phyloP scores from a whole-genome alignment of 2,797 vertebrate genomes.

The Phalanger gymnotis region DNA sequence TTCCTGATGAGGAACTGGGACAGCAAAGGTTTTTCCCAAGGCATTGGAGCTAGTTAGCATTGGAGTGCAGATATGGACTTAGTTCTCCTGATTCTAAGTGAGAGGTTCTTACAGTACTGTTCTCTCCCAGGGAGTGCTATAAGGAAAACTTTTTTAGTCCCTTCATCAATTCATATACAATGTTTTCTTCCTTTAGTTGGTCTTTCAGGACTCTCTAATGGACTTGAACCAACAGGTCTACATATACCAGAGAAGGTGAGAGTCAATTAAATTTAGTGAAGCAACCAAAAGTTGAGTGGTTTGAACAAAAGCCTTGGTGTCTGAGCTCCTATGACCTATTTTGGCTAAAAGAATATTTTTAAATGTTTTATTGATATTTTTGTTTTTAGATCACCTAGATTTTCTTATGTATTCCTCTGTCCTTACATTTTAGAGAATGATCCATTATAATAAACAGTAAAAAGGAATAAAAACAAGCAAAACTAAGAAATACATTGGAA shows the following conservation, averaged over 20 bases:
- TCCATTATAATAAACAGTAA: not conserved
- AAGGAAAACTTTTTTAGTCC: not conserved
- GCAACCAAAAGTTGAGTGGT: not conserved
- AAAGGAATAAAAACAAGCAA: not conserved
- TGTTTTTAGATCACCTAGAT: not conserved
- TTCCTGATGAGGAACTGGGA: not conserved
- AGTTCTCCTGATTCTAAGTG: not conserved
- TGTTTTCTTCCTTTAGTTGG: not conserved
- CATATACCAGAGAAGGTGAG: not conserved
- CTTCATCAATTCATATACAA: not conserved
- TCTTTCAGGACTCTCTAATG: not conserved
- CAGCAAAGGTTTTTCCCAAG: not conserved
- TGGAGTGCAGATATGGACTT: not conserved
- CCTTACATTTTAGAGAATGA: not conserved
- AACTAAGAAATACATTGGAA: not conserved
- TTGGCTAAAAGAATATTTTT: not conserved
- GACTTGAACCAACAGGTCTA: not conserved
- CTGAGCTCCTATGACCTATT: not conserved
- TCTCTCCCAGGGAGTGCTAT: not conserved
- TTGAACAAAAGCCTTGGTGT: not conserved
- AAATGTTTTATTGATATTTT: not conserved
- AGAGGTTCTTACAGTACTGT: not conserved
- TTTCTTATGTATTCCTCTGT: not conserved
- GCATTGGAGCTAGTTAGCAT: not conserved
- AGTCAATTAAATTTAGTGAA: not conserved